Conservation (phyloP, 1,140 invertebrate genomes). For the Danaus plexippus region DNA sequence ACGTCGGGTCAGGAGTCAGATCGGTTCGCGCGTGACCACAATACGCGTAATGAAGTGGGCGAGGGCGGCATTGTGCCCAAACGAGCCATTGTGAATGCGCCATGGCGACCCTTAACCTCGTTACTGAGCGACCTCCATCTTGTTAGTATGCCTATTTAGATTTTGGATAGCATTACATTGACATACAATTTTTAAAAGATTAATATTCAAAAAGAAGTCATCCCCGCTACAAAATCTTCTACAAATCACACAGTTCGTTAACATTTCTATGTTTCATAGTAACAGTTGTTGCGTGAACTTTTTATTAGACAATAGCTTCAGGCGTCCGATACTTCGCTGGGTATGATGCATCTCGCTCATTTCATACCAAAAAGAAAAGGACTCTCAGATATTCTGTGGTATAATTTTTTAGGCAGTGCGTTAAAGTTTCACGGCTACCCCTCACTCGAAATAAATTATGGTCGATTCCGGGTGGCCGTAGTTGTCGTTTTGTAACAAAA, state of each 20-base stretch:
- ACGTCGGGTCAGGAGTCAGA: conserved; percentile 39
- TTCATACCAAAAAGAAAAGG: conserved; percentile 31
- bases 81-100: conserved; percentile 54
- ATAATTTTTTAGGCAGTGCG: conserved; percentile 46
- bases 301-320: conserved; percentile 40
- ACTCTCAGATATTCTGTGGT: conserved; percentile 39
- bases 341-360: conserved; percentile 31
- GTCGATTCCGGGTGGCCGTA: conserved; percentile 61
- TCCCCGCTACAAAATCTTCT: background rate
- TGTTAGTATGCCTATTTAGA: too few relatives aligned
- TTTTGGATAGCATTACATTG: too few relatives aligned
- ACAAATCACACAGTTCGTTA: conserved; percentile 8
- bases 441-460: conserved; percentile 60
- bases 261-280: conserved; percentile 26
- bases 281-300: conserved; percentile 59
- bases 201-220: background rate
- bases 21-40: conserved; percentile 41
- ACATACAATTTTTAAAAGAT: too few relatives aligned
- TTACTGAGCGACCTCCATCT: conserved; percentile 31
- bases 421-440: conserved; percentile 64
- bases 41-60: conserved; percentile 67
- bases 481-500: conserved; percentile 48
- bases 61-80: conserved; percentile 63
- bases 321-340: conserved; percentile 29
- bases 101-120: conserved; percentile 44